Evolutionary conservation across 2,113 vertebrate species (phyloP).

Genomic region (Pheucticus melanocephalus): DNA sequence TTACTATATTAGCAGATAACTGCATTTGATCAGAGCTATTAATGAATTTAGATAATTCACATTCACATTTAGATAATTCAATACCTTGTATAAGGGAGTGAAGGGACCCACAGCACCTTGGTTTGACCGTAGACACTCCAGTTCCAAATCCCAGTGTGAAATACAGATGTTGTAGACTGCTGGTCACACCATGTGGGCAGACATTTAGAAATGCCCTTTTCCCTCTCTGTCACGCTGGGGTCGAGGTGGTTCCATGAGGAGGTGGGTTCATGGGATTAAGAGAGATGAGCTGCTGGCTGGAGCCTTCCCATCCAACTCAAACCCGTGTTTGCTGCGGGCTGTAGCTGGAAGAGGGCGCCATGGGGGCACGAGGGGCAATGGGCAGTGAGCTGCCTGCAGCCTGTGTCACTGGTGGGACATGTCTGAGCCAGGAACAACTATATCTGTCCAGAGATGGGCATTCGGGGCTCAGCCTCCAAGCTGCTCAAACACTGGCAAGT

Average conservation of each 20-base stretch:
- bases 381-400: neutral
- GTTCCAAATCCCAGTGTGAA: neutral
- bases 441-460: neutral
- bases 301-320: neutral
- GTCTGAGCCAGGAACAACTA: neutral
- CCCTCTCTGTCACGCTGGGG: fast-evolving
- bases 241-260: fast-evolving
- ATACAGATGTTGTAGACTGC: neutral
- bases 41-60: neutral
- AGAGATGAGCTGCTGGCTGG: fast-evolving
- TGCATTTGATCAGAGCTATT: neutral
- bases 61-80: neutral
- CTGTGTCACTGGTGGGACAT: neutral
- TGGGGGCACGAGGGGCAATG: fast-evolving
- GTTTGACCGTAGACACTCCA: neutral
- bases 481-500: fast-evolving
- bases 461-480: neutral
- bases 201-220: neutral
- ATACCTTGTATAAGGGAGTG: neutral
- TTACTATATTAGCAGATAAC: neutral
- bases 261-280: too few relatives aligned
- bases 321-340: fast-evolving
- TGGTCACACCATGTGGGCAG: neutral
- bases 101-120: neutral
- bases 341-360: neutral